A percentile compares a stretch with the other conserved stretches of the same genome.
These are phyloP conservation scores for Yponomeuta malinellus DNA, from an alignment of 2,888 invertebrate species.

Conservation along the genomic window DNA sequence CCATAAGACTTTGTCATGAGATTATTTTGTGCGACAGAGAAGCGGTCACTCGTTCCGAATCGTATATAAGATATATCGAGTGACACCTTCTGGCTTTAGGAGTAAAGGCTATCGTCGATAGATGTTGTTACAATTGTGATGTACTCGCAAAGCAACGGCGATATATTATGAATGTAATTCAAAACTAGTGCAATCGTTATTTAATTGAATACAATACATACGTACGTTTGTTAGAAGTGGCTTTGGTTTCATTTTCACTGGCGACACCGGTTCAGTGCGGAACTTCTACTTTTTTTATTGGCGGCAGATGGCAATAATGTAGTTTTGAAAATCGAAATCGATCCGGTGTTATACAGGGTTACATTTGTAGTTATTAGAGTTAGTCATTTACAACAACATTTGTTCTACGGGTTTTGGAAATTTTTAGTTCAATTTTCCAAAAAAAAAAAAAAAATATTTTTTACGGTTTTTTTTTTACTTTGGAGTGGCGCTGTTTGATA, in stretches of 20 bases:
- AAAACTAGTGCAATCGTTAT: slow-evolving; percentile 12
- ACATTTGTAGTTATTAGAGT: no score
- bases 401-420: no score
- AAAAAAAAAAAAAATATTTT: no score
- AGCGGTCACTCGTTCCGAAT: no score
- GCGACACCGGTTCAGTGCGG: neutral
- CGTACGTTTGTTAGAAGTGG: slow-evolving; percentile 15
- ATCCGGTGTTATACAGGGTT: no score
- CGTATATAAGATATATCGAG: neutral
- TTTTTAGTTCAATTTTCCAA: no score
- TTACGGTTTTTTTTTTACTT: no score
- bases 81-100: neutral
- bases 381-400: no score
- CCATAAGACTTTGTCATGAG: no score
- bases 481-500: no score
- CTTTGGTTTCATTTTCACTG: slow-evolving; percentile 14
- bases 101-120: slow-evolving; percentile 5
- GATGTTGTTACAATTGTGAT: slow-evolving; percentile 16
- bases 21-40: no score
- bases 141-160: slow-evolving; percentile 12
- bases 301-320: neutral
- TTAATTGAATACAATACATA: slow-evolving; percentile 14
- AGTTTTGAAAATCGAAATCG: no score
- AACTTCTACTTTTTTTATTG: neutral
- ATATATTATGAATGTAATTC: slow-evolving; percentile 17